Base-by-base conservation (phyloP, 2,797 vertebrate genomes). In the Girardinus metallicus region DNA sequence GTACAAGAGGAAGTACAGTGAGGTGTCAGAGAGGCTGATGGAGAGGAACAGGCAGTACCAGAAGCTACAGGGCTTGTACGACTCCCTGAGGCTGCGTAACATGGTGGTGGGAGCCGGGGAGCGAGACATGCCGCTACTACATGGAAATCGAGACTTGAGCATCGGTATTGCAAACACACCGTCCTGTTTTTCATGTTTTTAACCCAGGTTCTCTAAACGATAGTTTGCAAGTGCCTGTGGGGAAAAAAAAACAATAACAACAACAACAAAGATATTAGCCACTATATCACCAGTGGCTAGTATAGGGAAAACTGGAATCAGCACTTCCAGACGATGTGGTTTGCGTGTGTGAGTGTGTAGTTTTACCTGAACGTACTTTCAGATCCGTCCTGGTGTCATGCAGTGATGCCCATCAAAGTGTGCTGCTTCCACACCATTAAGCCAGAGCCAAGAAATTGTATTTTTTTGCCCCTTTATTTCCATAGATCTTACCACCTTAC, bases 41-140 rank as follows among this genome's bases (percentile, higher is more conserved):
- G 97, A 98, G 85, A 95, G 96, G 85, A 98, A 97, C 94, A 91
- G 96, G 26, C 97, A 97, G 85, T 97, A 97, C 93, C 97, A 98
- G 92, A 98, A 97, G 76, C 95, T 98, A 1, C 97, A 97, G 87
- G 96, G 96, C 47, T 94, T 98, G 13, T 98, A 98, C 13, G 97
- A 98, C 91, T 96, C 96, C 7, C 92, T 97, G 83, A 95, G 96
- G 64, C 92, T 97, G 57, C 96, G 95, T 44, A 97, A 95, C 86
- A 95, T 97, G 93, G 95, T 95, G 86, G 96, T 96, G 78, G 92
- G 80, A 29, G 89, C 88, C 3, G 91, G 83, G 34, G 93, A 94
- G 4, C 89, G 86, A 82, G 93, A 95, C 8, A 5, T 16, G 21
- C 64, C 46, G 36, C 29, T 49, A 7, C 86, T 85, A 6, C 66